A percentile compares a stretch with the other conserved stretches of the same genome.
These are phyloP conservation scores for Phyllostomus discolor DNA, from an alignment of 2,113 vertebrate genomes.

Conservation along the genomic window DNA sequence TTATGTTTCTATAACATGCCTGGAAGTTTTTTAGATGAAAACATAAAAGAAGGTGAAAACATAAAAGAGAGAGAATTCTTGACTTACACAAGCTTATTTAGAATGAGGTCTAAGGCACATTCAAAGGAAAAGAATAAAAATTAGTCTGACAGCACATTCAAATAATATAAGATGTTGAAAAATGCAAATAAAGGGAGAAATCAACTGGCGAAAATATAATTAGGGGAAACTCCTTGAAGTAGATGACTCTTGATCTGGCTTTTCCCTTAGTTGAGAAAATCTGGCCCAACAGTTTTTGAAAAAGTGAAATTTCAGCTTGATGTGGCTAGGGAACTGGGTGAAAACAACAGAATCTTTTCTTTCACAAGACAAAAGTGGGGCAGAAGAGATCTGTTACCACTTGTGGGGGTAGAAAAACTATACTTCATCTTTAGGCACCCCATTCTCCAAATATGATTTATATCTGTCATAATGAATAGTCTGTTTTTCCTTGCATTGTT, in stretches of 20 bases:
- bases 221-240: background rate
- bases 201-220: background rate
- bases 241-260: background rate
- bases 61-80: background rate
- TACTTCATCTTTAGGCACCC: background rate
- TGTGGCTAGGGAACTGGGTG: background rate
- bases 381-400: constrained; percentile 35
- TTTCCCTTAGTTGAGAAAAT: constrained; percentile 21
- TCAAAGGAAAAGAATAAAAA: constrained; percentile 20
- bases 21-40: background rate
- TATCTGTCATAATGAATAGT: background rate
- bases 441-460: constrained; percentile 1
- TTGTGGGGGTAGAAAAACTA: constrained; percentile 26
- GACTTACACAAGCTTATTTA: background rate
- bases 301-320: constrained; percentile 38
- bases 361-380: constrained; percentile 36
- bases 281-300: background rate
- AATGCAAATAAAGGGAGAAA: background rate
- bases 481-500: constrained; percentile 4
- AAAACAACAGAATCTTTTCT: constrained; percentile 15
- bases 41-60: background rate
- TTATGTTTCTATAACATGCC: background rate
- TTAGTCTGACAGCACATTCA: background rate
- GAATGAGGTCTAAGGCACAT: background rate
- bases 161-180: background rate